Evolutionary conservation across 1,140 invertebrate species (phyloP), one percentile per base, ranked within the genome.

Genomic region (Drosophila paulistorum): DNA sequence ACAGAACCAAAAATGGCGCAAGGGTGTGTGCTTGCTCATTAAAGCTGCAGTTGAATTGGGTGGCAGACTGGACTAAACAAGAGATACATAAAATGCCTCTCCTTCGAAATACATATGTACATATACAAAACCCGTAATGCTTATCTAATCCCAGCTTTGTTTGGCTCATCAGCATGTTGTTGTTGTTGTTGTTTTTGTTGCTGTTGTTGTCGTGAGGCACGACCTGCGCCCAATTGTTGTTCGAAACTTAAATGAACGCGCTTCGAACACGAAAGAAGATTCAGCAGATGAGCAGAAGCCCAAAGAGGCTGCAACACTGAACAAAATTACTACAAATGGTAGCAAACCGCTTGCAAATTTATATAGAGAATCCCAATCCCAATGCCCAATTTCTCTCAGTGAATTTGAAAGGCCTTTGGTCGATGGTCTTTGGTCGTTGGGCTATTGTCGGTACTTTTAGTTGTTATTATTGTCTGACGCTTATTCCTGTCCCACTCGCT

Each of bases 211-310:
- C 83, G 84, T 87, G 84, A 77, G 68, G 81, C 84, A 89, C 84
- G 84, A 89, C 84, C 84, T 87, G 82, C 75, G 83, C 79, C 83
- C 83, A 87, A 87, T 87, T 87, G 83, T 87, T 87, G 82, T 86
- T 75, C 78, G 65, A 82, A 82, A 77, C 73, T 37, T 39, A 87
- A 87, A 87, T 83, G 83, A 87, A 87, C 79, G 83, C 79, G 84
- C 83, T 78, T 90, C 80, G 84, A 84, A 87, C 84, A 87, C 84
- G 84, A 89, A 89, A 76, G 70, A 77, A 68, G 30, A 30, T 30
- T 30, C 30, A 30, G 6, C 30, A 30, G 30, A 30, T 30, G 30
- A 30, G 30, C 30, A 30, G 30, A 30, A 30, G 26, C 26, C 26
- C 26, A 30, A 30, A 7, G 30, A 30, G 30, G 30, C 30, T 30